Evolutionary conservation across 2,888 invertebrate species (phyloP), one percentile per base, ranked within the genome.

Genomic region (Diarsia rubi): DNA sequence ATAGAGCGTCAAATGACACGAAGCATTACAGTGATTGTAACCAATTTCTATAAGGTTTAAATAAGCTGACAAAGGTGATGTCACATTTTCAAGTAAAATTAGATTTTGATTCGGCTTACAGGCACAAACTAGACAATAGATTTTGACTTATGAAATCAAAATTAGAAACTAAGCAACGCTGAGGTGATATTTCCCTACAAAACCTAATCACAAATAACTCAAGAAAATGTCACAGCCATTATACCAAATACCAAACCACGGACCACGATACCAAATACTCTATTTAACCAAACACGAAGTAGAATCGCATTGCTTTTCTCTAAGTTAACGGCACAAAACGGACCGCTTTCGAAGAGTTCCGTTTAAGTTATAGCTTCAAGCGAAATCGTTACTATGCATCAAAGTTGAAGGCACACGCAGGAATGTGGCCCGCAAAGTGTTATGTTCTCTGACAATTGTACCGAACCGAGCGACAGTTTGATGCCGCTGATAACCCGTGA

Each of bases 351-450:
- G 49, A 69, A 78, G 78, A 78, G 73, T 69, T 82, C 73, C 79
- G 69, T 78, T 78, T 73, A 78, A 69, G 65, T 82, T 73, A 78
- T 73, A 59, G 81, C 73, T 73, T 82, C 73, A 67, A 81, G 79
- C 62, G 73, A 81, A 78, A 73, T 82, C 69, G 73, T 82, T 73
- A 78, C 69, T 73, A 82, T 78, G 83, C 83, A 82, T 69, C 83
- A 78, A 82, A 78, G 73, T 81, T 72, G 60, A 82, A 78, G 72
- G 65, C 73, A 81, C 81, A 78, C 57, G 73, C 31, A 81, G 81
- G 81, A 81, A 81, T 81, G 82, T 72, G 73, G 78, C 66, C 66
- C 69, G 66, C 57, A 31, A 82, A 69, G 78, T 73, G 73, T 82
- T 82, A 73, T 67, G 73, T 78, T 81, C 82, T 62, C 69, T 62